phyloP scores from a whole-genome alignment of 2,797 vertebrate genomes.

The Spondyliosoma cantharus region DNA sequence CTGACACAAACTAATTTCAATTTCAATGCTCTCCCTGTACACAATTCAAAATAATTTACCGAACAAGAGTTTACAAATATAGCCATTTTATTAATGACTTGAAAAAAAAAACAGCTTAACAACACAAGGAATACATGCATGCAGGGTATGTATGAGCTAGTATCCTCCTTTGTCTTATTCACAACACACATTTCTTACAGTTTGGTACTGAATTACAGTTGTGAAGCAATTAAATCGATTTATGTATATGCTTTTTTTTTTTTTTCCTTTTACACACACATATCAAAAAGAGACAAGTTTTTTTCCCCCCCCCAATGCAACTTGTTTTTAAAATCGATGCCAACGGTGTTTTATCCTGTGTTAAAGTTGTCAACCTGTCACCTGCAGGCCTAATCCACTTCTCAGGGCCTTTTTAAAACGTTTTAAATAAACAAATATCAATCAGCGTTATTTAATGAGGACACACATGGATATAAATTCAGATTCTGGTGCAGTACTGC shows the following conservation, averaged over 20 bases:
- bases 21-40: neutral
- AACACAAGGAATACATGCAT: conserved; percentile 85
- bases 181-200: conserved; percentile 76
- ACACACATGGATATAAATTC: conserved; percentile 21
- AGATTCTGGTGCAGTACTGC: conserved; percentile 17
- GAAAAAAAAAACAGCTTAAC: conserved; percentile 84
- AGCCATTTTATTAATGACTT: conserved; percentile 90
- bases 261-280: conserved; percentile 27
- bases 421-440: conserved; percentile 43
- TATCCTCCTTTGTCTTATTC: conserved; percentile 76
- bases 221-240: conserved; percentile 62
- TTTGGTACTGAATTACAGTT: conserved; percentile 69
- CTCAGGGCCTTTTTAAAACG: conserved; percentile 2
- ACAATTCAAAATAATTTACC: conserved; percentile 23
- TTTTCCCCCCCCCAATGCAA: conserved; percentile 3
- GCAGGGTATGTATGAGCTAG: conserved; percentile 82
- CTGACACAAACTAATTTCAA: too few species aligned
- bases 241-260: conserved; percentile 35
- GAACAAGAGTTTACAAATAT: conserved; percentile 83
- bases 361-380: conserved; percentile 29
- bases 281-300: conserved; percentile 37
- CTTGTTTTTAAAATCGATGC: conserved; percentile 46
- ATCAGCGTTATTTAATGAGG: conserved; percentile 3
- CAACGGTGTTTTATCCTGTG: conserved; percentile 26
- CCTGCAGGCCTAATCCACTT: conserved; percentile 35